Conservation (phyloP, 2,797 vertebrate species). For the Urocyon cinereoargenteus region DNA sequence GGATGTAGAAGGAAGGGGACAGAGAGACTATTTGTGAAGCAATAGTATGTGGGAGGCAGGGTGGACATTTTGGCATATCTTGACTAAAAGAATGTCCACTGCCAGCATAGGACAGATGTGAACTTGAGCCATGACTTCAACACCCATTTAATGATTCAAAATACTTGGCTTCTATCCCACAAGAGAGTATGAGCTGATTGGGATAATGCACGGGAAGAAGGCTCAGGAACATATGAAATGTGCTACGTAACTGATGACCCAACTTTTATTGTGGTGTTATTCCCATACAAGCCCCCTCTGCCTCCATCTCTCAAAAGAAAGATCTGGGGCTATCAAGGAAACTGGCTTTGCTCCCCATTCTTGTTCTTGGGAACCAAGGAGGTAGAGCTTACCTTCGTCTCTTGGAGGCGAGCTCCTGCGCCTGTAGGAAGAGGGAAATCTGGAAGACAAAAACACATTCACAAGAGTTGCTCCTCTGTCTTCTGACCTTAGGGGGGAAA, state of each 20-base stretch:
- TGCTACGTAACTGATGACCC: neutral
- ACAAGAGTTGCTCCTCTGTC: neutral
- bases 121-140: neutral
- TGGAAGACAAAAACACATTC: constrained; percentile 33
- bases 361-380: neutral
- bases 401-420: neutral
- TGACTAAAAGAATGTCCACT: neutral
- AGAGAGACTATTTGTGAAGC: no score
- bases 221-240: neutral
- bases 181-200: neutral
- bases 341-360: neutral
- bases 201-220: neutral
- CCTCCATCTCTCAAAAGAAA: neutral
- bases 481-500: neutral
- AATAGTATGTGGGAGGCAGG: neutral
- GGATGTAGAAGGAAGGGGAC: neutral
- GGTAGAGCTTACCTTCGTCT: constrained; percentile 62
- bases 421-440: constrained; percentile 46
- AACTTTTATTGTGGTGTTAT: neutral
- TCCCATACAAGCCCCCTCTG: no score
- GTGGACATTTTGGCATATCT: neutral
- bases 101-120: neutral
- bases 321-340: neutral
- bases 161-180: neutral
- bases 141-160: neutral